Evolutionary conservation across 1,140 invertebrate genomes (phyloP), one percentile per base, ranked within the genome.

Genomic region (Ylistrum balloti): DNA sequence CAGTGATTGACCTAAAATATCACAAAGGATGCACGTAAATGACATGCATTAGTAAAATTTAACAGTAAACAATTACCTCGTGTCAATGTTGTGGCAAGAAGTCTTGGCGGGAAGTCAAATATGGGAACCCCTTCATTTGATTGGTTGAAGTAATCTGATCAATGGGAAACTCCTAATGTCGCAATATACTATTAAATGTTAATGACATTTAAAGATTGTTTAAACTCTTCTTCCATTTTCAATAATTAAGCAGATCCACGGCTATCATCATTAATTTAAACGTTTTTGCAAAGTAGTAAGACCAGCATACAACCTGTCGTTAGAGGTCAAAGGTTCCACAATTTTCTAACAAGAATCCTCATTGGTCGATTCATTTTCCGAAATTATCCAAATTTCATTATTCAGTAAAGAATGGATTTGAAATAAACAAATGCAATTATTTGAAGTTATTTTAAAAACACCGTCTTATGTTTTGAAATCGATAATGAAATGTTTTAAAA

Each of bases 101-200:
- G 28, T 86, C 48, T 41, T 34, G 92, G 94, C 93, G 93, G 94
- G 94, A 93, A 94, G 93, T 90, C 88, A 91, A 92, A 93, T 87
- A 91, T 34, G 93, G 93, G 92, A 93, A 92, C 87, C 91, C 92
- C 90, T 34, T 48, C 28, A 86, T 93, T 91, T 93, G 85, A 94
- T 94, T 94, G 94, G 93, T 86, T 32, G 38, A 85, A 34, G 38
- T 28, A 33, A 56, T 88, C 93, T 92, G 45, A 87, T 92, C 91
- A 93, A 28, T 86, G 91, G 92, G 88, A 91, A 88, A 90, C 88
- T 38, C 89, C 86, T 15, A 88, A 13, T 87, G 85, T 85, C 48
- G 48, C 56, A 88, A 88, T 86, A 33, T 74, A 28, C 56, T n/a
- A 28, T n/a, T 7, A n/a, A 74, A 28, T 17, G 9, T 0, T n/a